Conservation (phyloP, 2,797 vertebrate genomes). For the Hydrocynus forskahlii region DNA sequence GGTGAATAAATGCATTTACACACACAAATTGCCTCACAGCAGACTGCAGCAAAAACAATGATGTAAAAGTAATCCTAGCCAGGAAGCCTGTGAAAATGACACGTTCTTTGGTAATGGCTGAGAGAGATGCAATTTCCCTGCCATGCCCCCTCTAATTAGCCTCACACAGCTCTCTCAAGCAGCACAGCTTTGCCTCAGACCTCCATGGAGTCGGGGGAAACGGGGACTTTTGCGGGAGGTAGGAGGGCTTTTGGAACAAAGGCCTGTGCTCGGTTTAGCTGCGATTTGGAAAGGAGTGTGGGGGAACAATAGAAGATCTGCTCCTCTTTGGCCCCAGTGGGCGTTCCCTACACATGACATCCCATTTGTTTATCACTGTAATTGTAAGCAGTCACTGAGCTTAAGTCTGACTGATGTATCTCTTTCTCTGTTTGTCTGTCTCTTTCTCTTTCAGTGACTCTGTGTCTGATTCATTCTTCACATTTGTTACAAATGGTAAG, state of each 20-base stretch:
- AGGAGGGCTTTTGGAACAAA: constrained; percentile 40
- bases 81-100: constrained; percentile 54
- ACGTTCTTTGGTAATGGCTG: constrained; percentile 45
- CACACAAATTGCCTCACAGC: neutral
- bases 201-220: neutral
- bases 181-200: constrained; percentile 39
- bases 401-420: constrained; percentile 51
- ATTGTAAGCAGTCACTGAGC: constrained; percentile 51
- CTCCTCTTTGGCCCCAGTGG: constrained; percentile 47
- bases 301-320: constrained; percentile 33
- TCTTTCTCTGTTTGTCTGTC: constrained; percentile 65
- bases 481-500: constrained; percentile 85
- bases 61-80: constrained; percentile 39
- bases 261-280: neutral
- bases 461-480: constrained; percentile 83
- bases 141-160: constrained; percentile 52
- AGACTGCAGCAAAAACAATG: constrained; percentile 19
- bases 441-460: constrained; percentile 81
- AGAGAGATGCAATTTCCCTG: constrained; percentile 45
- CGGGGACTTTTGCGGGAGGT: constrained; percentile 14
- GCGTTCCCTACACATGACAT: constrained; percentile 62
- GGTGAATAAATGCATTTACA: neutral
- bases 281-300: constrained; percentile 34
- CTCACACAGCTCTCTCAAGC: constrained; percentile 25
- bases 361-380: constrained; percentile 63